Percentiles rank a stretch among this genome's conserved stretches.
These are phyloP conservation scores for Alexandromys fortis DNA, from an alignment of 2,113 vertebrate species.

Conservation along the genomic window DNA sequence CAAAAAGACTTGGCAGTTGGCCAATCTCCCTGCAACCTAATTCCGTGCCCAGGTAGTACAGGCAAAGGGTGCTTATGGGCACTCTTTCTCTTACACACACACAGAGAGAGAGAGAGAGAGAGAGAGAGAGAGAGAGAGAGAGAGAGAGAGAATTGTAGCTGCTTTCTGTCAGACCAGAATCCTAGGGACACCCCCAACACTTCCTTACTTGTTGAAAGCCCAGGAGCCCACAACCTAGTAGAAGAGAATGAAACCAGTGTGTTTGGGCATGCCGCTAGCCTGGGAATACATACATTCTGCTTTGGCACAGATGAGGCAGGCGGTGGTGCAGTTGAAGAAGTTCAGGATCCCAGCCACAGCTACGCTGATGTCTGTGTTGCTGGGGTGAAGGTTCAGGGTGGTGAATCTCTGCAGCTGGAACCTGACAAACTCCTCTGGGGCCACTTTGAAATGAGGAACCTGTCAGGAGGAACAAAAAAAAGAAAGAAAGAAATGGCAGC, in stretches of 20 bases:
- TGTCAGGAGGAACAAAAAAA: conserved; percentile 76
- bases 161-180: neutral
- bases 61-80: neutral
- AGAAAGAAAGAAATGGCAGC: neutral
- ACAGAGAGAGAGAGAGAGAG: too few species aligned
- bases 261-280: fast-evolving
- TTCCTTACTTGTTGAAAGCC: neutral
- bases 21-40: conserved; percentile 31
- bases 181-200: neutral
- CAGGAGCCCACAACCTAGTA: neutral
- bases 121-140: neutral
- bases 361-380: conserved; percentile 97
- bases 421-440: conserved; percentile 97
- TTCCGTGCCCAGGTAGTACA: neutral
- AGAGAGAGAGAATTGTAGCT: neutral
- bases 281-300: conserved; percentile 93
- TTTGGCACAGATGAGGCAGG: conserved; percentile 99
- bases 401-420: conserved; percentile 97
- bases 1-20: conserved; percentile 21
- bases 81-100: neutral
- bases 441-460: conserved; percentile 99
- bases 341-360: conserved; percentile 96
- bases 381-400: conserved; percentile 97
- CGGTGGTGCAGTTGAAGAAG: conserved; percentile 97
- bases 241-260: neutral